These are phyloP conservation scores for Ctenodactylus gundi DNA, from an alignment of 2,113 vertebrate species.

Conservation along the genomic window DNA sequence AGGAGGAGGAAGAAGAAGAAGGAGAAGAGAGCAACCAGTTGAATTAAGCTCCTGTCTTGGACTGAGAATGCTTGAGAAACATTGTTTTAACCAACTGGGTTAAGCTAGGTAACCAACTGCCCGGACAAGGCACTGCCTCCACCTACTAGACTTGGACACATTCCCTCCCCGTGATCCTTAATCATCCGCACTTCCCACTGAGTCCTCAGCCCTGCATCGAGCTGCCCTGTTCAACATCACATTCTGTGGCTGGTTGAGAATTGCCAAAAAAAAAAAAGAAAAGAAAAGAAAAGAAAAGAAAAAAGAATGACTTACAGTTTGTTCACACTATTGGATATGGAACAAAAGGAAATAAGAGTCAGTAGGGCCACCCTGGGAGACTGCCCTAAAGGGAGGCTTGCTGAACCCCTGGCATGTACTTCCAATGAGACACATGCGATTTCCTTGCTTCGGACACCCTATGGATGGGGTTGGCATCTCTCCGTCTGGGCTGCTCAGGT, in stretches of 20 bases:
- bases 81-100: neutral
- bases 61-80: neutral
- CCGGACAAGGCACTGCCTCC: neutral
- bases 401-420: neutral
- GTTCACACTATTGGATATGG: neutral
- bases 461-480: neutral
- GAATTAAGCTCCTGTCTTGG: too few relatives aligned
- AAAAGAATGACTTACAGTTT: neutral
- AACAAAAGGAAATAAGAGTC: neutral
- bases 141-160: neutral
- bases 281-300: too few relatives aligned
- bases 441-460: neutral
- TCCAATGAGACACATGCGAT: neutral
- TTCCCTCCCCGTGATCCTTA: neutral
- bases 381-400: neutral
- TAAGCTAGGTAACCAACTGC: neutral
- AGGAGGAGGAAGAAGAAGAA: too few relatives aligned
- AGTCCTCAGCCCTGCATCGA: neutral
- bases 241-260: neutral
- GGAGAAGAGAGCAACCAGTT: too few relatives aligned
- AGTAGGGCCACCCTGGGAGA: neutral
- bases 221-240: neutral
- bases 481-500: neutral
- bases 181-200: neutral
- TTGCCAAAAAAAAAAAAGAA: neutral